Conservation (phyloP, 2,113 vertebrate genomes). For the Gymnogyps californianus region DNA sequence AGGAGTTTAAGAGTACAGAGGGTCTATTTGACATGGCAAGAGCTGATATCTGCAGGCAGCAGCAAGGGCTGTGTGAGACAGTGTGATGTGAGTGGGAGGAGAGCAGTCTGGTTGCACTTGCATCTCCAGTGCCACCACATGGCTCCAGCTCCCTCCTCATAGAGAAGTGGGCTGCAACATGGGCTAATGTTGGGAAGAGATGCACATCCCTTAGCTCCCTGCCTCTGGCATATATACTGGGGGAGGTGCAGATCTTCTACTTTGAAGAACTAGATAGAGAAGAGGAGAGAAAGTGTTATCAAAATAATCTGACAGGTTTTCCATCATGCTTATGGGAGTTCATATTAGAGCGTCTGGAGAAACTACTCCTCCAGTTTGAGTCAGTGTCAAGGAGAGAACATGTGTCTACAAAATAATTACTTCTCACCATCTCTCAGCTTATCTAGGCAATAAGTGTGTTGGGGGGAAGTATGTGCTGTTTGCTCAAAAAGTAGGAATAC, state of each 20-base stretch:
- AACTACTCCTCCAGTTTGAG: neutral
- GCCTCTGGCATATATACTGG: neutral
- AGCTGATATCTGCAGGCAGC: neutral
- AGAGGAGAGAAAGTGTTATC: neutral
- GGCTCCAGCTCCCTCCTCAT: neutral
- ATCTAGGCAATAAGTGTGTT: neutral
- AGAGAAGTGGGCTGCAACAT: neutral
- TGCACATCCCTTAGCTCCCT: neutral
- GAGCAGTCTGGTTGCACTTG: neutral
- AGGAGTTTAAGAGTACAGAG: neutral
- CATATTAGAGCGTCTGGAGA: neutral
- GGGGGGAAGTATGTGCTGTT: neutral
- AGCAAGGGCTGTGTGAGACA: neutral
- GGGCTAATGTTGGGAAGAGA: neutral
- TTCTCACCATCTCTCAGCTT: neutral
- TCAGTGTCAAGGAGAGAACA: neutral
- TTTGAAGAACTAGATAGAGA: neutral
- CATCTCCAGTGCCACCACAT: neutral
- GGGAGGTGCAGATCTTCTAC: neutral
- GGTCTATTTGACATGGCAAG: neutral
- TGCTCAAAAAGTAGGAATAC: neutral
- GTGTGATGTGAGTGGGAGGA: neutral
- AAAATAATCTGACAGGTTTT: neutral
- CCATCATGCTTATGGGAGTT: neutral
- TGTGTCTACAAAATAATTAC: neutral